These are phyloP conservation scores for Bolinopsis microptera DNA, from an alignment of 37 sponge, comb jelly and placozoan genomes.

Conservation along the genomic window DNA sequence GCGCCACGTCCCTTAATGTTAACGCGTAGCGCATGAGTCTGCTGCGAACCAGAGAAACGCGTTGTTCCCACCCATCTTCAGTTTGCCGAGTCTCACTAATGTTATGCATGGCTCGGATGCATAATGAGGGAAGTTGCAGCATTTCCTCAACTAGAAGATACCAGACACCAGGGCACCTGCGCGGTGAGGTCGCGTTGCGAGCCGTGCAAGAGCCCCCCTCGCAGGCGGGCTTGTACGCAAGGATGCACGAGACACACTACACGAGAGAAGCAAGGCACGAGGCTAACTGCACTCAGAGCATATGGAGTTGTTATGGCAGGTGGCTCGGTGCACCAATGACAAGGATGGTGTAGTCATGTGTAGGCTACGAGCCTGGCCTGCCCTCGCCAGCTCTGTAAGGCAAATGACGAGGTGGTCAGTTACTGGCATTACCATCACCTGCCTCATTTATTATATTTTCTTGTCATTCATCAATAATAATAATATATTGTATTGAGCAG, in stretches of 20 bases:
- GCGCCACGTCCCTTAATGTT: neutral
- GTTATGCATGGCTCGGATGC: neutral
- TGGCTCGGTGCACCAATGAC: neutral
- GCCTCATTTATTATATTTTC: neutral
- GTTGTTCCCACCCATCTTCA: neutral
- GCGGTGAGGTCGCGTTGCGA: neutral
- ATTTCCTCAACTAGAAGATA: neutral
- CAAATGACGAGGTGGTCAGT: neutral
- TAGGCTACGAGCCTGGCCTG: neutral
- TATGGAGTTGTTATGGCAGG: neutral
- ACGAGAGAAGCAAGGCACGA: neutral
- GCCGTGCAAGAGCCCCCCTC: neutral
- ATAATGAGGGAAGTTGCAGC: neutral
- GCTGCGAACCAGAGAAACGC: neutral
- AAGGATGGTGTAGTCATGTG: neutral
- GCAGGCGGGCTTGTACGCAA: neutral
- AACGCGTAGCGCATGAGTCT: neutral
- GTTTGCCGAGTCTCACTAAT: neutral
- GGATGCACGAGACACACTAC: neutral
- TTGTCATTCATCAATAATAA: neutral
- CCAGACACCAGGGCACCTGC: neutral
- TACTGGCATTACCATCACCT: neutral
- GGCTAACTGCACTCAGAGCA: neutral
- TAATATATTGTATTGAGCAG: neutral
- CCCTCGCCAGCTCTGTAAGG: neutral